Base-by-base conservation (phyloP, 2,888 invertebrate species). In the Eilema sororculum region DNA sequence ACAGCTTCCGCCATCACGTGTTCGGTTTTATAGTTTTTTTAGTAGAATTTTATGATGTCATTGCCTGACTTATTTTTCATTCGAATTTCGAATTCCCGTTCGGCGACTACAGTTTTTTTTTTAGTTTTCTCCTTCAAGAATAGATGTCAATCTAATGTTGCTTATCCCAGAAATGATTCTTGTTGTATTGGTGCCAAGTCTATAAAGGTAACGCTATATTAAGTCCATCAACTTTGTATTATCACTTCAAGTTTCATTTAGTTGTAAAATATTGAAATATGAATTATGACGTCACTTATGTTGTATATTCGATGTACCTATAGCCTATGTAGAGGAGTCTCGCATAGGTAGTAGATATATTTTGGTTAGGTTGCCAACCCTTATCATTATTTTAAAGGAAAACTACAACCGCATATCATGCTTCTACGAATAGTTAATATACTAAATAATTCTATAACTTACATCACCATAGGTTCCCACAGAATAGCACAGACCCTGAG, bases 101-200 rank as follows among this genome's bases (percentile, higher is more conserved):
- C 57, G 57, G 25, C 13, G 13, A 24, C 57, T 57, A 22, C 57
- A 57, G 30, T 33, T 33, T 25, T 58, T 22, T 58, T 24, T 57
- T 28, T 57, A 9, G 22, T 24, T 24, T 25, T 58, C 22, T n/a
- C 25, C 25, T 62, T 64, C 46, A 28, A 25, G 52, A n/a, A 2
- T 30, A 60, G 28, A 30, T 33, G 65, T 57, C 24, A 52, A 62
- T 62, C 5, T 20, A 58, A 28, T 60, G 60, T 28, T 16, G 30
- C 28, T 58, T 63, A 33, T 16, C 64, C 24, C 25, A 63, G 67
- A 30, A 59, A 52, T 58, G n/a, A 58, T n/a, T 59, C 10, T 63
- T 22, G 58, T 66, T 57, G 62, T 70, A 58, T 25, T 9, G 25
- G 20, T 71, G 67, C 71, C 71, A 71, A 64, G 25, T 67, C 67